Evolutionary conservation across 1,140 invertebrate genomes (phyloP).

Genomic region (Tetramorium simillimum): DNA sequence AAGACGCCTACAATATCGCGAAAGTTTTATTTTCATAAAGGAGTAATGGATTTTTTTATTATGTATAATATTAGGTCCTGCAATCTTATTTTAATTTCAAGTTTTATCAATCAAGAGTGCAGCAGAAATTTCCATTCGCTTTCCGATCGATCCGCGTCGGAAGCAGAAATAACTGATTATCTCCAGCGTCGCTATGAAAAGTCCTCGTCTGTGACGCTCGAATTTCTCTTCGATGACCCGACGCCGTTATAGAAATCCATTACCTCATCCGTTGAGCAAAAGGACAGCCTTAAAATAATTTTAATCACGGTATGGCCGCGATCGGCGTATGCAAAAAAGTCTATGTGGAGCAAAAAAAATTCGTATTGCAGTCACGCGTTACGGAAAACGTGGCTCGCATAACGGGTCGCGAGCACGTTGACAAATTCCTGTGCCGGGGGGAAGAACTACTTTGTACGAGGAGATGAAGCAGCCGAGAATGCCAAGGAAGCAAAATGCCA

Average conservation of each 20-base stretch:
- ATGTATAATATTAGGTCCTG: neutral
- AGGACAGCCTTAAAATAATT: slow-evolving; percentile 62
- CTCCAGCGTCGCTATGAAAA: neutral
- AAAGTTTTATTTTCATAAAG: neutral
- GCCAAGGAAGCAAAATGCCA: neutral
- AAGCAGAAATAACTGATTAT: slow-evolving; percentile 39
- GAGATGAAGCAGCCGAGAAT: neutral
- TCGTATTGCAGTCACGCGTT: slow-evolving; percentile 64
- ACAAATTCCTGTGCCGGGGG: neutral
- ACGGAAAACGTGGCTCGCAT: slow-evolving; percentile 64
- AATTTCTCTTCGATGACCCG: slow-evolving; percentile 7
- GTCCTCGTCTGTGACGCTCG: neutral
- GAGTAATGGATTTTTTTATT: neutral
- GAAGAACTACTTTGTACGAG: neutral
- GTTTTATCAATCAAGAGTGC: slow-evolving; percentile 6
- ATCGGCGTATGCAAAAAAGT: neutral
- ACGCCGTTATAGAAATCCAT: slow-evolving; percentile 28
- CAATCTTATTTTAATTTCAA: slow-evolving; percentile 29
- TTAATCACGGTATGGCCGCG: slow-evolving; percentile 40
- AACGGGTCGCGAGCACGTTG: slow-evolving; percentile 19
- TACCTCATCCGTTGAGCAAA: slow-evolving; percentile 3
- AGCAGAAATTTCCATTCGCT: slow-evolving; percentile 20
- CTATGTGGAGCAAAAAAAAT: neutral
- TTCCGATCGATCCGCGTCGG: neutral
- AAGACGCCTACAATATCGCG: neutral